Percentiles rank a stretch among this genome's conserved stretches.
These are phyloP conservation scores for Corydoras maculifer DNA, from an alignment of 2,113 vertebrate genomes.

Conservation along the genomic window DNA sequence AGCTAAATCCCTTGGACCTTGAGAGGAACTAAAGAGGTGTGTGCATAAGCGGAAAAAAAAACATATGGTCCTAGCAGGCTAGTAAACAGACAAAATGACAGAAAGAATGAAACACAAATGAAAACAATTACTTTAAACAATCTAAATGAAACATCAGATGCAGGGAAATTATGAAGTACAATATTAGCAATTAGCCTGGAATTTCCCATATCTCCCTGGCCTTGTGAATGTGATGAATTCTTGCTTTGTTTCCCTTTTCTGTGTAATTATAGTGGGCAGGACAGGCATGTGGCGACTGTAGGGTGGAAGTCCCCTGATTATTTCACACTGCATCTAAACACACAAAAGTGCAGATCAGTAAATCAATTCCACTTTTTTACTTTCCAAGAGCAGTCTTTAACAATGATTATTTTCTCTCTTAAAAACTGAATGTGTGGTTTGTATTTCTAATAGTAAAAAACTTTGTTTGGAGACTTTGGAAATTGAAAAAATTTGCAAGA, in stretches of 20 bases:
- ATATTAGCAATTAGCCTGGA: constrained; percentile 18
- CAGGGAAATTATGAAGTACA: constrained; percentile 1
- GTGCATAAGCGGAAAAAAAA: too few relatives aligned
- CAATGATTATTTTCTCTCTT: not conserved
- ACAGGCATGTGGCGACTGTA: constrained; percentile 7
- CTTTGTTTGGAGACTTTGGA: too few relatives aligned
- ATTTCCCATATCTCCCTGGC: constrained; percentile 1
- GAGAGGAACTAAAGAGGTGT: too few relatives aligned
- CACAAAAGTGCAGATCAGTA: not conserved
- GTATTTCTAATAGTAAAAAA: too few relatives aligned
- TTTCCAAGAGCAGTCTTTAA: not conserved
- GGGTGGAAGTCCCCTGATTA: constrained; percentile 14
- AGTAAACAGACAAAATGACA: too few relatives aligned
- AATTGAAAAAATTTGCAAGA: too few relatives aligned
- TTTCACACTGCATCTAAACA: constrained; percentile 3
- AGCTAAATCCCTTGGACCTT: too few relatives aligned
- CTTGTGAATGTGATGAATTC: not conserved
- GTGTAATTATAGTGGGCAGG: constrained; percentile 22
- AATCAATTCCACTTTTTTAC: not conserved
- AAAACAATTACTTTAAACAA: not conserved
- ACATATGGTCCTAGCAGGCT: too few relatives aligned
- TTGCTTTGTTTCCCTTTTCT: not conserved
- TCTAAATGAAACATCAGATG: not conserved
- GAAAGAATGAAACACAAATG: not conserved
- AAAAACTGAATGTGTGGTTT: too few relatives aligned